A percentile compares a stretch with the other conserved stretches of the same genome.
Conservation (phyloP, 1,140 invertebrate genomes). For the Nasonia vitripennis region DNA sequence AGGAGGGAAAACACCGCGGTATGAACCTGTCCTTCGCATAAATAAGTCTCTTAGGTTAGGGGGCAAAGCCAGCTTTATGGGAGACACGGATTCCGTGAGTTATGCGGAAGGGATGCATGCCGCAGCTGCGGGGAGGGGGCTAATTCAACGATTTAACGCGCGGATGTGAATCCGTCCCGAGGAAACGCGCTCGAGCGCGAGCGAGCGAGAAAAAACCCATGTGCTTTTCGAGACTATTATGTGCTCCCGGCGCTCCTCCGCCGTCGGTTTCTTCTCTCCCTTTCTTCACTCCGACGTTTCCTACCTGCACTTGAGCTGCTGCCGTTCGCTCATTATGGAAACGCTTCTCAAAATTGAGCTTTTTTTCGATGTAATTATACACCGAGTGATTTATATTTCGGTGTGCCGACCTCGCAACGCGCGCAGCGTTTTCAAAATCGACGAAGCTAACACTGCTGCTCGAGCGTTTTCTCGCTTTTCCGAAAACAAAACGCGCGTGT, state of each 20-base stretch:
- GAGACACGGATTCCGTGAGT: constrained; percentile 68
- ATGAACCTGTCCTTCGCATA: constrained; percentile 68
- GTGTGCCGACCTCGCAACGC: not conserved
- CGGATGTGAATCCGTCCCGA: constrained; percentile 42
- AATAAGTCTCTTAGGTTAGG: constrained; percentile 66
- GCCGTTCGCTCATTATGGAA: constrained; percentile 12
- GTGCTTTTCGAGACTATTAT: not conserved
- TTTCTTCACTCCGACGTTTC: constrained; percentile 18
- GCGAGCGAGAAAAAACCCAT: not conserved
- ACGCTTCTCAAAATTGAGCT: constrained; percentile 4
- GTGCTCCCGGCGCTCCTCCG: not conserved
- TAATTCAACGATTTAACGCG: constrained; percentile 62
- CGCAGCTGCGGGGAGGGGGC: constrained; percentile 57
- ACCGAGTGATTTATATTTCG: constrained; percentile 20
- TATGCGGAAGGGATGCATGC: constrained; percentile 59
- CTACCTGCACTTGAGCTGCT: constrained; percentile 32
- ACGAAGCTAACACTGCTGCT: not conserved
- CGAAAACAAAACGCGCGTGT: not conserved
- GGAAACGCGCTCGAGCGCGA: constrained; percentile 44
- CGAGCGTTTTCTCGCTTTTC: not conserved
- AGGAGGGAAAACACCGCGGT: constrained; percentile 32
- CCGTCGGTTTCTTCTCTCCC: not conserved
- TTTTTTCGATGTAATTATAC: constrained; percentile 26
- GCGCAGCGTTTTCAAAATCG: not conserved
- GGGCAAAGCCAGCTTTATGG: constrained; percentile 61